phyloP scores from a whole-genome alignment of 2,797 vertebrate genomes.

The Aulostomus chinensis region DNA sequence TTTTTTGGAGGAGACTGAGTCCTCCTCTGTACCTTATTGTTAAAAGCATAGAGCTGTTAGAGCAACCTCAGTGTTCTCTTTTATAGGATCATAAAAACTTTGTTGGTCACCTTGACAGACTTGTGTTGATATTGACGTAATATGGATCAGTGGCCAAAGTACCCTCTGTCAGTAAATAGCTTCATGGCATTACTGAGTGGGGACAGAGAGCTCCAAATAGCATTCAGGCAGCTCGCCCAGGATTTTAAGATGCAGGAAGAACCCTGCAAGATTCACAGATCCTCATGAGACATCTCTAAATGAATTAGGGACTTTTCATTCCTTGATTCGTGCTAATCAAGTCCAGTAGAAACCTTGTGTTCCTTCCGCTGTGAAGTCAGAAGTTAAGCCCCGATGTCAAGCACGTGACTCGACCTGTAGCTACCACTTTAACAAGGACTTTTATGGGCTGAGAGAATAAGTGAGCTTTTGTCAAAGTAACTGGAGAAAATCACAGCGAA shows the following conservation, averaged over 20 bases:
- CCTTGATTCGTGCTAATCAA: neutral
- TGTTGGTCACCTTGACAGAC: neutral
- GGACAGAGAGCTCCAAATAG: conserved; percentile 8
- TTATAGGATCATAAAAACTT: neutral
- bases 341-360: neutral
- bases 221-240: conserved; percentile 12
- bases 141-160: neutral
- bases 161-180: conserved; percentile 10
- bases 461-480: conserved; percentile 7
- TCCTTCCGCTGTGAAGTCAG: too few relatives aligned
- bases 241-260: conserved; percentile 4
- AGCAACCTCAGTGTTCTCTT: neutral
- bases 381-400: too few relatives aligned
- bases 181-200: conserved; percentile 13
- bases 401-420: too few relatives aligned
- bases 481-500: conserved; percentile 17
- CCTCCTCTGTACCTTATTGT: too few relatives aligned
- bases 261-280: neutral
- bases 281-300: neutral
- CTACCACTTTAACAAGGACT: neutral
- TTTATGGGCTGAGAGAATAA: conserved; percentile 3
- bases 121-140: neutral
- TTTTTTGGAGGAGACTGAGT: too few relatives aligned
- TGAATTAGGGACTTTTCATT: too few relatives aligned
- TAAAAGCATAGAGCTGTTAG: neutral